Base-by-base conservation (phyloP, 2,888 invertebrate species). In the Rhyacophila evoluta region DNA sequence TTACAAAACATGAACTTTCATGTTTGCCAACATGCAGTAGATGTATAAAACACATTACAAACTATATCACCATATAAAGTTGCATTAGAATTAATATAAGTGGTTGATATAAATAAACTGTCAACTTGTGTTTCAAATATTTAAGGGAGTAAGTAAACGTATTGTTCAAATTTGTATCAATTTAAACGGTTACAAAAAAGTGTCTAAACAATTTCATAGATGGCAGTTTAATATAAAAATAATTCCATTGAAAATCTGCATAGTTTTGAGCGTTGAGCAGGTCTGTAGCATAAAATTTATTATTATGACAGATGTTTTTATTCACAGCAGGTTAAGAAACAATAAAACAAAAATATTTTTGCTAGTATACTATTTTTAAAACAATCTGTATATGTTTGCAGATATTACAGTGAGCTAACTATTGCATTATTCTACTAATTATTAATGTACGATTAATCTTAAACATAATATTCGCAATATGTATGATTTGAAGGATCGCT, bases 311-410 rank as follows among this genome's bases (percentile, higher is more conserved):
- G 19, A 55, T 55, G 19, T 55, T 55, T 55, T 19, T 55, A 55
- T 8, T 19, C 55, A 19, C 55, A 1, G 19, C 55, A 55, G 55
- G 55, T 55, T 55, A 55, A 55, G 55, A 69, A 75, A 75, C 75
- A 68, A 75, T 75, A 75, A 75, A 70, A 68, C 68, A 69, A 75
- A 69, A 75, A 75, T 75, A 75, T 75, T 75, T 75, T 75, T 75
- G 75, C 75, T 75, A 75, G 75, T 39, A 69, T 75, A 75, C 75
- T 69, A 68, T 75, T n/a, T n/a, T 75, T 75, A 55, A 55, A 41
- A 55, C 19, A 19, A 19, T 25, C 55, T 55, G 55, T 19, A 8
- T 33, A 5, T 12, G 39, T 39, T 8, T 55, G 19, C 55, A 55
- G 25, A 19, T 19, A n/a, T n/a, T n/a, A 10, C 55, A 25, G 55